Base-by-base conservation (phyloP, 2,888 invertebrate genomes). In the Cerceris rybyensis region DNA sequence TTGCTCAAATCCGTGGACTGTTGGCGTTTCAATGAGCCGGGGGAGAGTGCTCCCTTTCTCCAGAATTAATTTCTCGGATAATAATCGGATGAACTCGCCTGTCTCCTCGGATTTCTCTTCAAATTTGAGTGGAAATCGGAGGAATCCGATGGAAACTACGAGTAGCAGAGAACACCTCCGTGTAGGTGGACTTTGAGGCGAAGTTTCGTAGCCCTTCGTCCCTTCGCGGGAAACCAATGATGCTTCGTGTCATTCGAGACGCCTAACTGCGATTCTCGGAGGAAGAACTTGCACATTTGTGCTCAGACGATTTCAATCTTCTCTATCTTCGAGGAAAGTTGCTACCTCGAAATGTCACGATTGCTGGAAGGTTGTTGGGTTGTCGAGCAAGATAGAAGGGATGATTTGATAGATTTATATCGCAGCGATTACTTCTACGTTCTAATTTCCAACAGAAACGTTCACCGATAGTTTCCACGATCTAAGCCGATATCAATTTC, bases 11-110 rank as follows among this genome's bases (percentile, higher is more conserved):
- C 70, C 66, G 16, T 5, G 50, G n/a, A n/a, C 46, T 65, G 52
- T 16, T 41, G 46, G 28, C 28, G 60, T 69, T 66, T 66, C 66
- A 64, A 77, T 75, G 69, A 75, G 52, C 55, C 76, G 13, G 61
- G 14, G 7, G 9, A 52, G 16, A 6, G 7, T 16, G 52, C 11
- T 6, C 39, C 14, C 49, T 6, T 52, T 17, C 42, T 11, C 60
- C 71, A 43, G 66, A 77, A 77, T 81, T 78, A 85, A 81, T 85
- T 80, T 76, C 72, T 73, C 69, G 72, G 74, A 82, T 77, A 78
- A 86, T 86, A 86, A 81, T 77, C 75, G 70, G 81, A 75, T 75
- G 76, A 71, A 83, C 75, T 78, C 73, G 63, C 68, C 59, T 64
- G 39, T 52, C 46, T 52, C 65, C 54, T 7, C 39, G 42, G 43